phyloP scores from a whole-genome alignment of 2,113 vertebrate genomes.

The Erythrocercus mccallii region DNA sequence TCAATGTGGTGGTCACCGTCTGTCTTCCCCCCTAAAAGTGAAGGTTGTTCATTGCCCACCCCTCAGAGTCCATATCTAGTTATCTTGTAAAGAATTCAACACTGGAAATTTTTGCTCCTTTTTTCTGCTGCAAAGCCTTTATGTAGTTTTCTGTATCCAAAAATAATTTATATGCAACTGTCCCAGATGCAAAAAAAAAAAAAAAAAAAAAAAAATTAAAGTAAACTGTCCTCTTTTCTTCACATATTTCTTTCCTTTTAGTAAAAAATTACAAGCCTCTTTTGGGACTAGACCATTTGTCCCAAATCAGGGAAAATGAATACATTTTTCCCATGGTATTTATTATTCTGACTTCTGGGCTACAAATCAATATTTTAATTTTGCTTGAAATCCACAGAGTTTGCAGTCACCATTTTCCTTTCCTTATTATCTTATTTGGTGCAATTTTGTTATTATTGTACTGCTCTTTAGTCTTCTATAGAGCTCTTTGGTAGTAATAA shows the following conservation, averaged over 20 bases:
- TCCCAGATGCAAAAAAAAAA: not conserved
- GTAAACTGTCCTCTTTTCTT: not conserved
- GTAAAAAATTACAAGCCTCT: not conserved
- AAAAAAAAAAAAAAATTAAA: not conserved
- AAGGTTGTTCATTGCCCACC: not conserved
- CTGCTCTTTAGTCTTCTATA: not conserved
- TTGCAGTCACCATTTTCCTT: not conserved
- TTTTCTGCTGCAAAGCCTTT: not conserved
- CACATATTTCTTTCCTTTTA: not conserved
- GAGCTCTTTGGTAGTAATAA: not conserved
- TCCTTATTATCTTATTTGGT: not conserved
- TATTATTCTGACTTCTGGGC: not conserved
- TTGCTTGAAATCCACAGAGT: not conserved
- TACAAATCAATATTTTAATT: not conserved
- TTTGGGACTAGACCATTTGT: not conserved
- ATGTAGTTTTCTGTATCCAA: not conserved
- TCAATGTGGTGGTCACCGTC: not conserved
- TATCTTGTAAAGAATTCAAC: not conserved
- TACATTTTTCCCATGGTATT: not conserved
- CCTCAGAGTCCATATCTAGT: not conserved
- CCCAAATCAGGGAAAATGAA: not conserved
- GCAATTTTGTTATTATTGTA: not conserved
- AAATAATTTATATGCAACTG: not conserved
- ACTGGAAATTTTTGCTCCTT: not conserved
- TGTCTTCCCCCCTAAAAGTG: not conserved